These are phyloP conservation scores for Heteropelma amictum DNA, from an alignment of 2,888 invertebrate species.

Conservation along the genomic window DNA sequence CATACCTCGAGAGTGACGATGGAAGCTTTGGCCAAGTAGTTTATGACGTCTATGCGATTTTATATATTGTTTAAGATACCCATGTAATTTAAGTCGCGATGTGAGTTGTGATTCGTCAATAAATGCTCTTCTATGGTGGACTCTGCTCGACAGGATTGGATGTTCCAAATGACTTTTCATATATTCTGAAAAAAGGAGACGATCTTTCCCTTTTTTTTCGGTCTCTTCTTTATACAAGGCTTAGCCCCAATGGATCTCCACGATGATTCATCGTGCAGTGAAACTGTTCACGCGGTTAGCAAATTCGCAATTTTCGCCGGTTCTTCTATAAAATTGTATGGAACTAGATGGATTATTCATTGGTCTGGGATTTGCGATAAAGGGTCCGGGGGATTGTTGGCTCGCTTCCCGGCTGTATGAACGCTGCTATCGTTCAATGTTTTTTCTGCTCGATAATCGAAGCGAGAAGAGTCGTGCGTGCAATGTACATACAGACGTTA, in stretches of 20 bases:
- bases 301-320: constrained; percentile 19
- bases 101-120: too few species aligned
- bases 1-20: background rate
- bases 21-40: too few species aligned
- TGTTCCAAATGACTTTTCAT: too few species aligned
- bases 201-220: background rate
- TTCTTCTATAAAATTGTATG: constrained; percentile 34
- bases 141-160: too few species aligned
- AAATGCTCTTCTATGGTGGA: too few species aligned
- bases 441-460: constrained; percentile 44
- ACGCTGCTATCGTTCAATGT: constrained; percentile 10
- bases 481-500: constrained; percentile 9
- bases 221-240: background rate
- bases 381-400: constrained; percentile 11
- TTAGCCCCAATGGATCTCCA: background rate
- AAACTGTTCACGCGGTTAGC: background rate
- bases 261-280: background rate
- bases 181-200: background rate
- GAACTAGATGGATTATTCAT: constrained; percentile 51
- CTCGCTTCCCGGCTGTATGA: background rate
- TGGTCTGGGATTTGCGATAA: constrained; percentile 43
- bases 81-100: too few species aligned
- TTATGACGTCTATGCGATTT: too few species aligned
- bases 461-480: constrained; percentile 44
- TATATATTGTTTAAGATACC: too few species aligned